phyloP scores from a whole-genome alignment of 2,113 vertebrate genomes.

The Pseudolaguvia tuberculata region DNA sequence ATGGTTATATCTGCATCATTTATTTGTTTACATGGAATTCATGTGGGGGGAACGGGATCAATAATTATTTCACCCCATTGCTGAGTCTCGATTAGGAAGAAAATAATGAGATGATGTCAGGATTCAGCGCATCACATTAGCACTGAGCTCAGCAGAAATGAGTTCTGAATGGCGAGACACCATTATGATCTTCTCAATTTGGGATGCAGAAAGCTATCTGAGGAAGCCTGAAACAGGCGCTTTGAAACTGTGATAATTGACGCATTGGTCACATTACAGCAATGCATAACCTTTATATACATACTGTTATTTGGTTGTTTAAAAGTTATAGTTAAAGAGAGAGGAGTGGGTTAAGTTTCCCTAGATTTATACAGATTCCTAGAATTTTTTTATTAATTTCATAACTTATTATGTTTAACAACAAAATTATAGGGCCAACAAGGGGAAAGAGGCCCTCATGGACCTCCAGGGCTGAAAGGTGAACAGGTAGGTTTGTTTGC shows the following conservation, averaged over 20 bases:
- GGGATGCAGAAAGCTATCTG: slow-evolving; percentile 29
- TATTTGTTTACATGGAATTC: slow-evolving; percentile 42
- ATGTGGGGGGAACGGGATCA: slow-evolving; percentile 26
- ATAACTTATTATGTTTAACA: neutral
- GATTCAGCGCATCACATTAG: slow-evolving; percentile 20
- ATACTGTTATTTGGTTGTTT: neutral
- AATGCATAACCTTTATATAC: neutral
- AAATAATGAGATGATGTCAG: slow-evolving; percentile 40
- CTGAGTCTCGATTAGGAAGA: slow-evolving; percentile 35
- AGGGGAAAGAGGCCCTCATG: slow-evolving; percentile 79
- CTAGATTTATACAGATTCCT: neutral
- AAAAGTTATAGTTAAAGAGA: neutral
- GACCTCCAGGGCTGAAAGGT: slow-evolving; percentile 79
- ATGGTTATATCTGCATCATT: slow-evolving; percentile 38
- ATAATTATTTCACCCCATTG: slow-evolving; percentile 42
- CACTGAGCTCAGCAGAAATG: slow-evolving; percentile 32
- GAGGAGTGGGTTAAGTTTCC: neutral
- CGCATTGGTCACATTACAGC: slow-evolving; percentile 10
- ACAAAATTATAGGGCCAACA: slow-evolving; percentile 82
- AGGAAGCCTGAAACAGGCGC: slow-evolving; percentile 4
- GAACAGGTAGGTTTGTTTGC: slow-evolving; percentile 74
- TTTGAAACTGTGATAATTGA: slow-evolving; percentile 13
- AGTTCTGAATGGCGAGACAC: slow-evolving; percentile 32
- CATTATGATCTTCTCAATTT: slow-evolving; percentile 25
- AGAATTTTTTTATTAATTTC: slow-evolving; percentile 19